phyloP scores from a whole-genome alignment of 2,113 vertebrate species.

The Gadus macrocephalus region DNA sequence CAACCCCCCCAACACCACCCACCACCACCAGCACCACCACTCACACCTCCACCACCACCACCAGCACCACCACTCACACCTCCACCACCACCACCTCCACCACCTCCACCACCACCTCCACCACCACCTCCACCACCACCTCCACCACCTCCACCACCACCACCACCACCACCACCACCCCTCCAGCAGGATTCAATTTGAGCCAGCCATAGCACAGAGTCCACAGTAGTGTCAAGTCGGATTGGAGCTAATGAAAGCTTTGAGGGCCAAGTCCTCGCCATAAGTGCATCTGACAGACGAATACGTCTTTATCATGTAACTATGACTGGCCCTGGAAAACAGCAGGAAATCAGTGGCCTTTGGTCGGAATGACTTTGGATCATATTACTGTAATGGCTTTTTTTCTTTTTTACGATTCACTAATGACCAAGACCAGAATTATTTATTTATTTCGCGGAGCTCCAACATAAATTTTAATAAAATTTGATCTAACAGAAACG shows the following conservation, averaged over 20 bases:
- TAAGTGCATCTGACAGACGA: slow-evolving; percentile 38
- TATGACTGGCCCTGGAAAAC: slow-evolving; percentile 43
- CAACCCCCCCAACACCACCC: no score
- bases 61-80: no score
- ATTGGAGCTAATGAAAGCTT: slow-evolving; percentile 40
- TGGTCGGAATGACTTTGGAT: slow-evolving; percentile 49
- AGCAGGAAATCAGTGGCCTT: slow-evolving; percentile 39
- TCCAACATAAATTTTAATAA: slow-evolving; percentile 35
- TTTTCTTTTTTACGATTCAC: slow-evolving; percentile 45
- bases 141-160: neutral
- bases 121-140: no score
- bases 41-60: no score
- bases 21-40: no score
- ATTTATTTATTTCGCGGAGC: slow-evolving; percentile 35
- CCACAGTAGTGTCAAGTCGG: slow-evolving; percentile 24
- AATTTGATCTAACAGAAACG: slow-evolving; percentile 34
- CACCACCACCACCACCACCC: neutral
- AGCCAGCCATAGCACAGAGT: slow-evolving; percentile 15
- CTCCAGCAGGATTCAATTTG: slow-evolving; percentile 17
- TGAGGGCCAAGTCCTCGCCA: slow-evolving; percentile 24
- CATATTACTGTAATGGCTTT: slow-evolving; percentile 52
- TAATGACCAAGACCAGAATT: slow-evolving; percentile 51
- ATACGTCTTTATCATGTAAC: slow-evolving; percentile 58
- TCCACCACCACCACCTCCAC: no score
- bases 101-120: no score